Evolutionary conservation across 2,888 invertebrate genomes (phyloP), one percentile per base, ranked within the genome.

Genomic region (Macrophya annulata): DNA sequence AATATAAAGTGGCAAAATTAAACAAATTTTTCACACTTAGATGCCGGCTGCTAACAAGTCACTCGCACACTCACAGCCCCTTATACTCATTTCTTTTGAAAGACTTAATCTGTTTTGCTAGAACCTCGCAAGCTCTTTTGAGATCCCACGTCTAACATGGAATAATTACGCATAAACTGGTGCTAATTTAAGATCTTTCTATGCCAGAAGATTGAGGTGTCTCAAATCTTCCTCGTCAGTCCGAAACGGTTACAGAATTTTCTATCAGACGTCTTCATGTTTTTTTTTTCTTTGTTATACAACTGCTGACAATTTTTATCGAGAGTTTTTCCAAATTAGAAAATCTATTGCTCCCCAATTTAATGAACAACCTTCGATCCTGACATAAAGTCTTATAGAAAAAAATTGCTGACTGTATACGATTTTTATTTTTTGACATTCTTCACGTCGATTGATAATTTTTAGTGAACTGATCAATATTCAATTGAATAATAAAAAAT

Each of bases 1-100:
- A n/a, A 55, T 43, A 76, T 77, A 25, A 76, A 77, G 59, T n/a
- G 43, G 43, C n/a, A 62, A 76, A 84, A 84, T 84, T 76, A 84
- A 43, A 74, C 76, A 72, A 74, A 72, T 48, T 77, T 45, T 65
- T 81, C 68, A 48, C 79, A 40, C 59, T 17, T 68, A 9, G 74
- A 83, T 84, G 72, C 48, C 17, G n/a, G 48, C 74, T 43, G 51
- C 48, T 37, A 43, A 31, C 40, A 59, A 17, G 17, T 55, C 48
- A 74, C 37, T 48, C 45, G 72, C 17, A 31, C 37, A 12, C 17
- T 40, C 45, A 15, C 31, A 37, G 37, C 68, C 74, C 21, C n/a
- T 74, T n/a, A n/a, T n/a, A 17, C n/a, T 17, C 21, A 5, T 48
- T 31, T 65, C 82, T 82, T 65, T 82, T n/a, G 62, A 76, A 17